Percentiles rank a stretch among this genome's conserved stretches.
These are phyloP conservation scores for Gymnocypris eckloni DNA, from an alignment of 2,797 vertebrate genomes.

Conservation along the genomic window DNA sequence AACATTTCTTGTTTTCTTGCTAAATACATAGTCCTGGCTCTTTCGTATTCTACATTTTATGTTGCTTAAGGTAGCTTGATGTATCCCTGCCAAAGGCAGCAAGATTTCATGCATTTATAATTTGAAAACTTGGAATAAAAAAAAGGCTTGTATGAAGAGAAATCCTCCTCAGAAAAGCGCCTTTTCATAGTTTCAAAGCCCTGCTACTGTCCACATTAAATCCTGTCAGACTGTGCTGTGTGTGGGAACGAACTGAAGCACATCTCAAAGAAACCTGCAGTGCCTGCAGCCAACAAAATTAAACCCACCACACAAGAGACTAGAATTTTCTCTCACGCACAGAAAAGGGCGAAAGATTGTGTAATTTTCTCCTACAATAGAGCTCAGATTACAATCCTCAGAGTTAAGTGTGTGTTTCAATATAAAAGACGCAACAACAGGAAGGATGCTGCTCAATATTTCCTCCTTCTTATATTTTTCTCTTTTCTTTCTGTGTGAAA, in stretches of 20 bases:
- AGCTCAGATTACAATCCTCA: background rate
- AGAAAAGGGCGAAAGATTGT: conserved; percentile 9
- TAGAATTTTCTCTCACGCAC: conserved; percentile 29
- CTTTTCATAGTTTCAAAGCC: conserved; percentile 45
- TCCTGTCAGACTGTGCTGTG: conserved; percentile 35
- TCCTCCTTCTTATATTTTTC: background rate
- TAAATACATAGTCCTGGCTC: background rate
- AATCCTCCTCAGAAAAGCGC: conserved; percentile 28
- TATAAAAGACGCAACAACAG: background rate
- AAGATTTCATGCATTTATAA: conserved; percentile 21
- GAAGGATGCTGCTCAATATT: background rate
- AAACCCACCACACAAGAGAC: conserved; percentile 57
- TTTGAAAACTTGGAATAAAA: conserved; percentile 39
- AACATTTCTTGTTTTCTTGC: background rate
- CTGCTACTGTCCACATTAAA: conserved; percentile 51
- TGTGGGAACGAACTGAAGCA: conserved; percentile 40
- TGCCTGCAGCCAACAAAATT: conserved; percentile 52
- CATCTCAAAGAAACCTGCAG: conserved; percentile 44
- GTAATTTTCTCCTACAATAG: conserved; percentile 40
- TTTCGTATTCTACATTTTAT: background rate
- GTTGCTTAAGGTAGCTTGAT: conserved; percentile 20
- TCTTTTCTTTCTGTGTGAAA: background rate
- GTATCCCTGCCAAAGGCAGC: conserved; percentile 31
- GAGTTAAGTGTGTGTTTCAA: background rate
- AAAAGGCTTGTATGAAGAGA: background rate